Base-by-base conservation (phyloP, 2,888 invertebrate species). In the Euplagia quadripunctaria region DNA sequence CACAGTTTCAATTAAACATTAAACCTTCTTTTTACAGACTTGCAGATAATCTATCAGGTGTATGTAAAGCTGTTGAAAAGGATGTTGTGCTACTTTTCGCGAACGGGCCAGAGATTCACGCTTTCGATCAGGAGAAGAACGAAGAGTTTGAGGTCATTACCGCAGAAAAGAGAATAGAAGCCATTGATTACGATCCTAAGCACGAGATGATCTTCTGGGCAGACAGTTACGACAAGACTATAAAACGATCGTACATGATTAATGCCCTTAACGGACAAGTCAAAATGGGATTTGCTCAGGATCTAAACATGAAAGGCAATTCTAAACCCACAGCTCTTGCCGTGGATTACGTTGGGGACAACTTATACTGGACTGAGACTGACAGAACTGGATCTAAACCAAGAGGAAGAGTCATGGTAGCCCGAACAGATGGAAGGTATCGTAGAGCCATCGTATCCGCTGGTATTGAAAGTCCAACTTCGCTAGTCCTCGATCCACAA, bases 191-290 rank as follows among this genome's bases (percentile, higher is more conserved):
- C 86, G 98, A 99, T 92, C 98, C 98, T 0, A 96, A 96, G 75
- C 94, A 96, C 42, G 98, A 98, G 89, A 98, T 99, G 89, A 96
- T 99, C 73, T 99, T 98, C 96, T 99, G 99, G 99, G 98, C 99
- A 0, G 99, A 99, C 91, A 98, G 98, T 80, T 98, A 98, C 87
- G 98, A 98, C 77, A 98, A 98, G 90, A 98, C 98, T 2, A 98
- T 99, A 81, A 98, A 98, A 90, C 96, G 99, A 0, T 99, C 99
- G 0, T 98, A 98, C 90, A 98, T 99, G 97, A 97, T 99, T 2
- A 97, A 98, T 82, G 98, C 98, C 0, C 94, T 96, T 46, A 96
- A 97, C 76, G 98, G 98, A 5, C 96, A 97, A 88, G 98, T 97
- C 3, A 97, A 98, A 94, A 97, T 97, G 71, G 98, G 98, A 72